phyloP scores from a whole-genome alignment of 2,888 invertebrate genomes.

The Petrolisthes manimaculis region DNA sequence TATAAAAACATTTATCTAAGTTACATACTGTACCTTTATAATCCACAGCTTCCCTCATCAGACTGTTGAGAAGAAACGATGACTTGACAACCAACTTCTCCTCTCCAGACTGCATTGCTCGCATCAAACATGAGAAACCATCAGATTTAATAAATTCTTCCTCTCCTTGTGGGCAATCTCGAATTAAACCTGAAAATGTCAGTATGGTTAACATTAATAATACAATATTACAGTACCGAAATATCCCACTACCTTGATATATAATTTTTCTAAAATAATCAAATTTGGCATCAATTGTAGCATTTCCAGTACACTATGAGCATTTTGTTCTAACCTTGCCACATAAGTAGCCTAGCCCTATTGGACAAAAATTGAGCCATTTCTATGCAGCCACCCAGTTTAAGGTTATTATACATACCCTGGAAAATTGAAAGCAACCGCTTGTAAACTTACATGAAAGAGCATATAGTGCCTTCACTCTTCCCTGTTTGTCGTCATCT shows the following conservation, averaged over 20 bases:
- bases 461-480: conserved; percentile 82
- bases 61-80: conserved; percentile 75
- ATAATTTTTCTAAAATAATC: not conserved
- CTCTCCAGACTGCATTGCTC: conserved; percentile 75
- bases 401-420: too few species aligned
- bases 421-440: too few species aligned
- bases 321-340: too few species aligned
- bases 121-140: conserved; percentile 78
- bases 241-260: not conserved
- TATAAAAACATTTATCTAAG: not conserved
- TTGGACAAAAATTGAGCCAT: too few species aligned
- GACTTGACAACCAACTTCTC: conserved; percentile 79
- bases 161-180: conserved; percentile 77
- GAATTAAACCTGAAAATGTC: conserved; percentile 75
- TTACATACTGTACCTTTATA: conserved; percentile 36
- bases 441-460: conserved; percentile 78
- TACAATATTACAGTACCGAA: not conserved
- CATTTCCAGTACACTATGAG: too few species aligned
- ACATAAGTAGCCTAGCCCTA: too few species aligned
- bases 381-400: too few species aligned
- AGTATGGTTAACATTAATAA: not conserved
- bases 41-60: conserved; percentile 40
- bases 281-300: not conserved
- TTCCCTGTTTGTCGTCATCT: conserved; percentile 74
- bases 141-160: conserved; percentile 76